Conservation (phyloP, 2,888 invertebrate species). For the Peribatodes rhomboidaria region DNA sequence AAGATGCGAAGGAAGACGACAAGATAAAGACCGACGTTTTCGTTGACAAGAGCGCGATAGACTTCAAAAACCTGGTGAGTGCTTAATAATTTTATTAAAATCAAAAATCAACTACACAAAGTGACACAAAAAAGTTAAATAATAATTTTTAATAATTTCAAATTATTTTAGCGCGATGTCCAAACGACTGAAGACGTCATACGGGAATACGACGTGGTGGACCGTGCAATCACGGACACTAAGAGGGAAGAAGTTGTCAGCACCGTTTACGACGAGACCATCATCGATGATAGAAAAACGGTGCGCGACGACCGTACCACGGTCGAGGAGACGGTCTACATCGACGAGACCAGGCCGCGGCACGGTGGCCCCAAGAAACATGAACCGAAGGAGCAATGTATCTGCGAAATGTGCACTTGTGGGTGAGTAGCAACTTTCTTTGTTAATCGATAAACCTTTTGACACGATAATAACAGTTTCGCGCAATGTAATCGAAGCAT, state of each 20-base stretch:
- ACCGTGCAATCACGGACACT: slow-evolving; percentile 81
- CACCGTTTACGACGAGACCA: slow-evolving; percentile 80
- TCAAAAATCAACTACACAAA: background rate
- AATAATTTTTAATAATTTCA: slow-evolving; percentile 16
- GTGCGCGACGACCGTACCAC: slow-evolving; percentile 80
- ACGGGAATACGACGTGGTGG: slow-evolving; percentile 82
- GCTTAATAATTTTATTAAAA: background rate
- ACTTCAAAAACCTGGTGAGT: slow-evolving; percentile 85
- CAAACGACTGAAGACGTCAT: slow-evolving; percentile 80
- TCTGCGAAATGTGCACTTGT: slow-evolving; percentile 96
- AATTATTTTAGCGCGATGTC: slow-evolving; percentile 78
- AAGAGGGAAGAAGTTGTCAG: slow-evolving; percentile 78
- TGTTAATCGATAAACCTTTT: slow-evolving; percentile 34
- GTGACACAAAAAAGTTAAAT: background rate
- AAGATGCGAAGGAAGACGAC: slow-evolving; percentile 83
- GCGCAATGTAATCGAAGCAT: slow-evolving; percentile 26
- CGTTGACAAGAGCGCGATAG: slow-evolving; percentile 83
- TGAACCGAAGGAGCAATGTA: slow-evolving; percentile 92
- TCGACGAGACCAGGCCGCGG: slow-evolving; percentile 75
- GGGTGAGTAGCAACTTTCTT: slow-evolving; percentile 88
- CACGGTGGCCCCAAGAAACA: slow-evolving; percentile 79
- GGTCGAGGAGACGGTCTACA: slow-evolving; percentile 69
- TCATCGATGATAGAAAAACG: slow-evolving; percentile 79
- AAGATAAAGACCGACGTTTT: slow-evolving; percentile 82
- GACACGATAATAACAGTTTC: slow-evolving; percentile 37